These are phyloP conservation scores for Sebastes wilsoni DNA, from an alignment of 2,797 vertebrate genomes.

Conservation along the genomic window DNA sequence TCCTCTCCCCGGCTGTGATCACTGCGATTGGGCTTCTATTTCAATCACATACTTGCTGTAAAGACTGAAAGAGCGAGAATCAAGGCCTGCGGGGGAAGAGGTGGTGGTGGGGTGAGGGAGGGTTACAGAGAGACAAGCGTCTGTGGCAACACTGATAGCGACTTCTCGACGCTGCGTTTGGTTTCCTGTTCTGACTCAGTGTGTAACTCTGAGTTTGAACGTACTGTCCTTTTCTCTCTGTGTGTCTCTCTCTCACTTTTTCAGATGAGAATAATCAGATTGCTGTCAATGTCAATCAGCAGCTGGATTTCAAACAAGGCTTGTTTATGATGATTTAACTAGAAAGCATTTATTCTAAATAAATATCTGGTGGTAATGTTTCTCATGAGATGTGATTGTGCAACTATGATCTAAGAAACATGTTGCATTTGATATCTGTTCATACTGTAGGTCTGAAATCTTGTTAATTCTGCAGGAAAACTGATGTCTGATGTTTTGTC, in stretches of 20 bases:
- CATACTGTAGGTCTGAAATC: background rate
- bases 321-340: background rate
- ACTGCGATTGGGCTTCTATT: conserved; percentile 72
- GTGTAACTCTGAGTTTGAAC: conserved; percentile 25
- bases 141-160: conserved; percentile 82
- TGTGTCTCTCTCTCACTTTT: background rate
- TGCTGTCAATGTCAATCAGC: background rate
- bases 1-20: conserved; percentile 14
- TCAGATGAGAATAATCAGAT: background rate
- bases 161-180: conserved; percentile 81
- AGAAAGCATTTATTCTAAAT: background rate
- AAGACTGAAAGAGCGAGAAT: conserved; percentile 64
- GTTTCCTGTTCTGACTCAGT: conserved; percentile 87
- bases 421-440: too few species aligned
- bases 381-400: background rate
- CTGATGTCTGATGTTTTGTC: background rate
- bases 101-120: background rate
- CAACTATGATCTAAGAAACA: background rate
- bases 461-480: background rate
- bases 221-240: background rate
- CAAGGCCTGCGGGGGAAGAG: conserved; percentile 50
- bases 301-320: background rate
- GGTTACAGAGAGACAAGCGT: conserved; percentile 74
- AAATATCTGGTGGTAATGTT: background rate
- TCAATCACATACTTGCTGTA: conserved; percentile 80